phyloP scores from a whole-genome alignment of 2,113 vertebrate genomes.

The Mandrillus leucophaeus region DNA sequence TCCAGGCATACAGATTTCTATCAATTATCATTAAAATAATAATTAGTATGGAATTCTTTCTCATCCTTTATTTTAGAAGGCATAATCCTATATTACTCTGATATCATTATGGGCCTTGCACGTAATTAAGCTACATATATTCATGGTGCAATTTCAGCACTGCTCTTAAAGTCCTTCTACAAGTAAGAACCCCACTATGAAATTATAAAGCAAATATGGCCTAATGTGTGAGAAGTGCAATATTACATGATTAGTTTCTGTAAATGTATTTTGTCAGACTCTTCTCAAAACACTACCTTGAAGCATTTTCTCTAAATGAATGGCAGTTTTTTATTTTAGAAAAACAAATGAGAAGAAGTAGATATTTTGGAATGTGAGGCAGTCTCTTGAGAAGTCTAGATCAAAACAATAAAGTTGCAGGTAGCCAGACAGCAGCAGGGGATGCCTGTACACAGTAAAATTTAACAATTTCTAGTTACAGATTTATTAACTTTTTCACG shows the following conservation, averaged over 20 bases:
- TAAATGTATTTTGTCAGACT: not conserved
- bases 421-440: not conserved
- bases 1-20: not conserved
- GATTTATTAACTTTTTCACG: not conserved
- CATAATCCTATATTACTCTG: not conserved
- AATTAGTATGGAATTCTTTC: not conserved
- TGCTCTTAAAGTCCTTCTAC: not conserved
- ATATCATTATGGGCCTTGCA: not conserved
- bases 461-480: not conserved
- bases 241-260: not conserved
- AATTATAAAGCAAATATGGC: not conserved
- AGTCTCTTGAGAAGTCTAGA: not conserved
- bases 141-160: not conserved
- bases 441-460: not conserved
- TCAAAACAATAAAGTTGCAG: not conserved
- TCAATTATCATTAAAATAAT: not conserved
- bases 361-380: not conserved
- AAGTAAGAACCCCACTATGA: not conserved
- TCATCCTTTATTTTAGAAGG: not conserved
- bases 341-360: not conserved
- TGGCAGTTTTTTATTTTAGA: not conserved
- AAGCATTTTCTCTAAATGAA: not conserved
- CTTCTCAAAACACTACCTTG: not conserved
- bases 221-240: not conserved
- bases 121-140: not conserved